These are phyloP conservation scores for Eilema griseolum DNA, from an alignment of 2,888 invertebrate species.

Conservation along the genomic window DNA sequence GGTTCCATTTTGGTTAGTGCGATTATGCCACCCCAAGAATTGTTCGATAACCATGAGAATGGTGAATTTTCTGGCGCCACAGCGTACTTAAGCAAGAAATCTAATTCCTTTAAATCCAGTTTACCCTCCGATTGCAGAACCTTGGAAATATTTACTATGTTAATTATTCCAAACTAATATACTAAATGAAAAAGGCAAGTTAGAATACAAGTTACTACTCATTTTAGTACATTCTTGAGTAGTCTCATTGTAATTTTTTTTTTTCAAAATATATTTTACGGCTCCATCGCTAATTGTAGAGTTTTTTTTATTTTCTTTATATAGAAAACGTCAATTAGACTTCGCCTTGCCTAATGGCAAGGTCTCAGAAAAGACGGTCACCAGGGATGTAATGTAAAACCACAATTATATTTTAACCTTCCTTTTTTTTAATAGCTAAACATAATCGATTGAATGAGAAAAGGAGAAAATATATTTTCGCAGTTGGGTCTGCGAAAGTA, in stretches of 20 bases:
- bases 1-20: constrained; percentile 92
- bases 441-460: background rate
- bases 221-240: too few species aligned
- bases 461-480: background rate
- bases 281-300: too few species aligned
- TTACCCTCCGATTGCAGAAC: constrained; percentile 86
- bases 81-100: constrained; percentile 95
- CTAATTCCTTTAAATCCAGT: constrained; percentile 92
- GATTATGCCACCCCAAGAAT: constrained; percentile 94
- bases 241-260: too few species aligned
- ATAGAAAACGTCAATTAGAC: too few species aligned
- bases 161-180: background rate
- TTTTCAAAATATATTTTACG: too few species aligned
- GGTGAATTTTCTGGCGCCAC: constrained; percentile 91
- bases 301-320: too few species aligned
- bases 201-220: too few species aligned
- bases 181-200: background rate
- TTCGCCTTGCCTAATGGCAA: too few species aligned
- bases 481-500: too few species aligned
- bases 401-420: too few species aligned
- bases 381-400: too few species aligned
- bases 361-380: too few species aligned
- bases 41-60: constrained; percentile 93
- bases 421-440: background rate
- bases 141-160: constrained; percentile 45